Base-by-base conservation (phyloP, 53 echinoderm and acorn worm species). In the Antedon mediterranea region DNA sequence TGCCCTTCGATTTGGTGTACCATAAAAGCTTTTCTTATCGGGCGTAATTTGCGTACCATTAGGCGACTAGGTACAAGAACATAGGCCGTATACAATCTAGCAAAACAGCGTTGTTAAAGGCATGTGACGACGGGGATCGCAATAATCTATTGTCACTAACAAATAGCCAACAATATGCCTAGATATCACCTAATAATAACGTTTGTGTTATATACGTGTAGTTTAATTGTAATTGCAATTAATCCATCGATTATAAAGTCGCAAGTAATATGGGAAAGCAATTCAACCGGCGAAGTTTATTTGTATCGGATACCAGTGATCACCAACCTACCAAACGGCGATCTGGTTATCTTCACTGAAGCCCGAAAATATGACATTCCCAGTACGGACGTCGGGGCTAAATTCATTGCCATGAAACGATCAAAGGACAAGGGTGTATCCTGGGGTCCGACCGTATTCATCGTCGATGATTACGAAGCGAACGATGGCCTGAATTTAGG, bases 401-500 rank as follows among this genome's bases (percentile, higher is more conserved):
- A 88, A 73, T 78, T 81, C 81, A 81, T 84, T 20, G 71, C 82
- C 0, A n/a, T 80, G 75, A 72, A 81, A 28, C 84, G 88, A 9
- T 88, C 88, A 0, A 73, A 71, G 4, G 81, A 88, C 43, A 31
- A 81, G 9, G 88, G 88, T 28, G 31, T 43, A 30, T 32, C 77
- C 27, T 88, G 88, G 88, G 75, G 71, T 20, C 44, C 82, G 0
- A 74, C 81, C 4, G 30, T 3, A 27, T 71, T 84, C 27, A 81
- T 88, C 42, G 74, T 85, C 9, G 84, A 88, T 30, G 88, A 88
- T 71, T 85, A 81, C 32, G 77, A 88, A 18, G 84, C 84, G 29
- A 29, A 74, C 32, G 84, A 88, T 43, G 84, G 84, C n/a, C 57
- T 85, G 15, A 88, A 85, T 43, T 73, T 80, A 9, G 88, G 84